phyloP scores from a whole-genome alignment of 2,888 invertebrate genomes.

The Arctia plantaginis region DNA sequence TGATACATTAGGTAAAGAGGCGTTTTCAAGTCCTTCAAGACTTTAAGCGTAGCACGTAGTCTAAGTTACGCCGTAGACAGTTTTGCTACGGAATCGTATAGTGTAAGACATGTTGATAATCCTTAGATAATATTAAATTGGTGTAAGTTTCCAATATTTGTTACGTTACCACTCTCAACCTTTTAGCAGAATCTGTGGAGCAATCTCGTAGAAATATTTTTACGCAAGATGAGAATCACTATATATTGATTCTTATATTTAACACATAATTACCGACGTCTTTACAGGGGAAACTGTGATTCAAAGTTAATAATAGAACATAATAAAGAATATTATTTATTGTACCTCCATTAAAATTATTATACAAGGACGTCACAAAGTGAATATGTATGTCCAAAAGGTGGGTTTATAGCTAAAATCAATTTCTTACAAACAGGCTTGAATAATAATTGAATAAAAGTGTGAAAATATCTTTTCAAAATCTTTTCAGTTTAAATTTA shows the following conservation, averaged over 20 bases:
- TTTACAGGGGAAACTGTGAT: not conserved
- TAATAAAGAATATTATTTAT: not conserved
- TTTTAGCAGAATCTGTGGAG: not conserved
- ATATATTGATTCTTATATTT: not conserved
- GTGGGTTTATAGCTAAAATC: not conserved
- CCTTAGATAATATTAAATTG: not conserved
- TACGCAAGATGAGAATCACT: too few species aligned
- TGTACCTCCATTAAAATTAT: not conserved
- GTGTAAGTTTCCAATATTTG: not conserved
- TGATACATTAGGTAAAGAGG: not conserved
- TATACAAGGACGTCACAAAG: not conserved
- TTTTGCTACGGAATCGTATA: slow-evolving; percentile 11
- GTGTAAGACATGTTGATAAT: not conserved
- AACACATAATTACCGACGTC: too few species aligned
- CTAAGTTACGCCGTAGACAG: slow-evolving; percentile 17
- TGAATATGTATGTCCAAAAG: not conserved
- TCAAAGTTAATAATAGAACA: not conserved
- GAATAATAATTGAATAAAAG: not conserved
- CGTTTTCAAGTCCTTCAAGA: not conserved
- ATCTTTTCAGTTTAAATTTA: not conserved
- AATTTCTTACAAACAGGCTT: too few species aligned
- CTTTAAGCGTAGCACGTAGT: slow-evolving; percentile 20
- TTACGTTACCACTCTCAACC: not conserved
- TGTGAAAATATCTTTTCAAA: not conserved
- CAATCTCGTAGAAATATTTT: not conserved